phyloP scores from a whole-genome alignment of 2,888 invertebrate species.

The Eristalis arbustorum region DNA sequence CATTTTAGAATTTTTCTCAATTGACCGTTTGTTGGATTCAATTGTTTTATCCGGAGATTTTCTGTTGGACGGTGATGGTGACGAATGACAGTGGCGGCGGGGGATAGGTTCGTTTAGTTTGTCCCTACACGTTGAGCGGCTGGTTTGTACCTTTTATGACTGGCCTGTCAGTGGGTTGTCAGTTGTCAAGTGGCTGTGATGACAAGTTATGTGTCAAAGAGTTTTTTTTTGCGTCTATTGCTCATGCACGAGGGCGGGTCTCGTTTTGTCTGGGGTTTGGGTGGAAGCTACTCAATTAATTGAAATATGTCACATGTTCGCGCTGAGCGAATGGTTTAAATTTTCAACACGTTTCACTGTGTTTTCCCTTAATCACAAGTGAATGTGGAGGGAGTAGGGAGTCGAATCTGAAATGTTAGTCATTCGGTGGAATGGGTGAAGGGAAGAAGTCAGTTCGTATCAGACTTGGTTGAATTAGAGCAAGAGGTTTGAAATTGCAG shows the following conservation, averaged over 20 bases:
- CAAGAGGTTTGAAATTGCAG: too few species aligned
- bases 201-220: conserved; percentile 19
- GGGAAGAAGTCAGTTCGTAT: background rate
- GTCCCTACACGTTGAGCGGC: background rate
- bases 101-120: background rate
- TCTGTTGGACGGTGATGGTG: conserved; percentile 11
- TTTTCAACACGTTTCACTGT: background rate
- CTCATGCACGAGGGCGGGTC: conserved; percentile 27
- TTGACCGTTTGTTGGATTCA: conserved; percentile 57
- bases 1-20: conserved; percentile 54
- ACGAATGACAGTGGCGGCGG: background rate
- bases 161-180: conserved; percentile 21
- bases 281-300: conserved; percentile 35
- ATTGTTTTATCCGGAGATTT: conserved; percentile 69
- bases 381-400: background rate
- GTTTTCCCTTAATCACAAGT: background rate
- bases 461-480: too few species aligned
- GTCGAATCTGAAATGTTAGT: background rate
- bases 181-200: background rate
- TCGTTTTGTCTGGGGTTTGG: conserved; percentile 32
- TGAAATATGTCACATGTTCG: conserved; percentile 33
- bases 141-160: conserved; percentile 23
- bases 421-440: background rate
- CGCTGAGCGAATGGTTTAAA: background rate
- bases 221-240: background rate